These are phyloP conservation scores for Aplysina aerophoba DNA, from an alignment of 37 sponge, comb jelly and placozoan species.

Conservation along the genomic window DNA sequence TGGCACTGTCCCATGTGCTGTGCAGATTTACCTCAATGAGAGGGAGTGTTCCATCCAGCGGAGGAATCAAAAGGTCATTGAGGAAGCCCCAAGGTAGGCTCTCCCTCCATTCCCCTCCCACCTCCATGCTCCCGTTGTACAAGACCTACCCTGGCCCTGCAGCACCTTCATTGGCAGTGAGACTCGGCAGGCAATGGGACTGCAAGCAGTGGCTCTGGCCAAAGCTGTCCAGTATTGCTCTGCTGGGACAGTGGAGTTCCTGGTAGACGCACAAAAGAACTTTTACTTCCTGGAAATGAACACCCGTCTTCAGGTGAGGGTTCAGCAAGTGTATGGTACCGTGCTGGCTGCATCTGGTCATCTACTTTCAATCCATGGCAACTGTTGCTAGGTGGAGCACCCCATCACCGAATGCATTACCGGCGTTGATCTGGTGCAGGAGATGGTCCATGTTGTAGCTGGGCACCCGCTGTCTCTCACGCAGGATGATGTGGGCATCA, in stretches of 20 bases:
- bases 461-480: constrained; percentile 73
- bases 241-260: constrained; percentile 97
- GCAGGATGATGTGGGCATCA: constrained; percentile 90
- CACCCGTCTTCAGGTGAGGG: constrained; percentile 89
- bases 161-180: constrained; percentile 88
- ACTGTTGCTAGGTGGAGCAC: constrained; percentile 83
- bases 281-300: constrained; percentile 99
- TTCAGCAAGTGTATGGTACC: no score
- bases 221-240: constrained; percentile 90
- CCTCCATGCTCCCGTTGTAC: no score
- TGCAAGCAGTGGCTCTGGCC: constrained; percentile 88
- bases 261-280: constrained; percentile 90
- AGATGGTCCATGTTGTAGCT: constrained; percentile 93
- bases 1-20: no score
- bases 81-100: constrained; percentile 91
- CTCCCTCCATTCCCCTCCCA: neutral
- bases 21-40: constrained; percentile 95
- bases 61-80: constrained; percentile 97
- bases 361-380: neutral
- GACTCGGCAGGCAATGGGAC: constrained; percentile 86
- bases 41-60: constrained; percentile 98
- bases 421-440: constrained; percentile 89
- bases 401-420: constrained; percentile 97
- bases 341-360: neutral
- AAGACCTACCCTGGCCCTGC: no score